phyloP scores from a whole-genome alignment of 1,140 invertebrate species.

The Drosophila lacteicornis region DNA sequence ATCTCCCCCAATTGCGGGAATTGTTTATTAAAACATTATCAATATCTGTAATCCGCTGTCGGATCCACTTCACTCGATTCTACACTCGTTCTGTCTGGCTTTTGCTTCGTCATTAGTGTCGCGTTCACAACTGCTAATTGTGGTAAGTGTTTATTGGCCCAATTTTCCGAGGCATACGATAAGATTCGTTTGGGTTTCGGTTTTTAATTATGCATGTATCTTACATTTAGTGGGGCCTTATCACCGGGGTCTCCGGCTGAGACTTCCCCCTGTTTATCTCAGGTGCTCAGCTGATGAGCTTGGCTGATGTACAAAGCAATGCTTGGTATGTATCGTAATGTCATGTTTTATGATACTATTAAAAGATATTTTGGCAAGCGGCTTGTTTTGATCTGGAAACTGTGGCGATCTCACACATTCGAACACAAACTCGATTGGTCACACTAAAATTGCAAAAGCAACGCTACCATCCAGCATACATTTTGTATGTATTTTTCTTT shows the following conservation, averaged over 20 bases:
- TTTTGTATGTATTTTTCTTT: not conserved
- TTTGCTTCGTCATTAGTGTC: slow-evolving; percentile 32
- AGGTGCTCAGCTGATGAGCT: not conserved
- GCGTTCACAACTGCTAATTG: slow-evolving; percentile 52
- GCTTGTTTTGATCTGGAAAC: not conserved
- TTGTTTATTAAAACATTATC: slow-evolving; percentile 59
- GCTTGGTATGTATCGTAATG: not conserved
- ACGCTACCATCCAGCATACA: too few relatives aligned
- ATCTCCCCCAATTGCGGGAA: slow-evolving; percentile 34
- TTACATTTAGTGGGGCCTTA: slow-evolving; percentile 22
- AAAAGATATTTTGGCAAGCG: slow-evolving; percentile 7
- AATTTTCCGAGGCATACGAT: slow-evolving; percentile 45
- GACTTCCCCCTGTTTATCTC: slow-evolving; percentile 38
- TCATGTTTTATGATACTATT: not conserved
- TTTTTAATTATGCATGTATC: slow-evolving; percentile 61
- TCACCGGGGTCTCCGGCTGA: not conserved
- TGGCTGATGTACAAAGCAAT: slow-evolving; percentile 13
- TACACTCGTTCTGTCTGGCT: slow-evolving; percentile 31
- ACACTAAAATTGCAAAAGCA: too few relatives aligned
- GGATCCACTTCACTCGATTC: slow-evolving; percentile 38
- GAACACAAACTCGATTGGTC: too few relatives aligned
- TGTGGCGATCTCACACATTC: too few relatives aligned
- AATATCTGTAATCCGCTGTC: slow-evolving; percentile 49
- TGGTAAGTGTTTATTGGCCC: slow-evolving; percentile 60
- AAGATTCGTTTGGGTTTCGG: slow-evolving; percentile 38